phyloP scores from a whole-genome alignment of 2,888 invertebrate genomes.

The Myopa tessellatipennis region DNA sequence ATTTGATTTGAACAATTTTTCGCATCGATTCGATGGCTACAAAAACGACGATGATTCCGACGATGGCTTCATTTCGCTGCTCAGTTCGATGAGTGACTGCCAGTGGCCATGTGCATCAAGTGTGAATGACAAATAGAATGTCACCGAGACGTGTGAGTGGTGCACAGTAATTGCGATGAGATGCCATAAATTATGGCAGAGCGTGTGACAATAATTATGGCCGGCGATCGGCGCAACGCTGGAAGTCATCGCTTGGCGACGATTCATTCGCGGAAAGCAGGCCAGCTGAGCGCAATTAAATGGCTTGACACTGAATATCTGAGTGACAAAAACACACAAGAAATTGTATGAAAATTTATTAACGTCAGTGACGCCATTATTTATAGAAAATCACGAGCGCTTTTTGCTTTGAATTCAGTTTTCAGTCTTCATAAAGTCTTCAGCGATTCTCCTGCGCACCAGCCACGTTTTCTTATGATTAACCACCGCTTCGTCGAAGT shows the following conservation, averaged over 20 bases:
- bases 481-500: conserved; percentile 1
- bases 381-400: conserved; percentile 26
- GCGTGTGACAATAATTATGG: conserved; percentile 13
- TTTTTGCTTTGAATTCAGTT: neutral
- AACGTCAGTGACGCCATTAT: conserved; percentile 27
- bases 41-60: conserved; percentile 6
- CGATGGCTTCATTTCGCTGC: neutral
- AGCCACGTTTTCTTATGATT: conserved; percentile 31
- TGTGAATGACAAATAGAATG: conserved; percentile 30
- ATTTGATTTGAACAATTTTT: conserved; percentile 35
- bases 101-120: conserved; percentile 21
- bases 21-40: conserved; percentile 7
- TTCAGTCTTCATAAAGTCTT: neutral
- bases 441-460: neutral
- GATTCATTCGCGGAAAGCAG: neutral
- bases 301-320: conserved; percentile 10
- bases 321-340: neutral
- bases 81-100: neutral
- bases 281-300: conserved; percentile 13
- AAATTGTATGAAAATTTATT: conserved; percentile 30
- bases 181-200: conserved; percentile 31
- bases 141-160: neutral
- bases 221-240: neutral
- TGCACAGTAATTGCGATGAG: conserved; percentile 18
- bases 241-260: neutral